phyloP scores from a whole-genome alignment of 2,113 vertebrate genomes.

The Marcusenius ussheri region DNA sequence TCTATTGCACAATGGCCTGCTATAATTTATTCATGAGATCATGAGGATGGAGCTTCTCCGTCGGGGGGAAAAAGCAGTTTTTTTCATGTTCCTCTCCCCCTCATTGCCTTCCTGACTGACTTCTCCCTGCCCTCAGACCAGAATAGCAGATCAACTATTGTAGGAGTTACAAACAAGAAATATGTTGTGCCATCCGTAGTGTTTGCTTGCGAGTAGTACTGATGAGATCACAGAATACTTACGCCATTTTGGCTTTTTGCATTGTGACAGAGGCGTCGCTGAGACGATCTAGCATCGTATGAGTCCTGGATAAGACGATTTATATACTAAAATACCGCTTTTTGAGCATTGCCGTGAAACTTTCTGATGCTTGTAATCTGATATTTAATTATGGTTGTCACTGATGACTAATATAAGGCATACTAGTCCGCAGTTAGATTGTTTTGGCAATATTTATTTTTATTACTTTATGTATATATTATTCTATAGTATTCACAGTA shows the following conservation, averaged over 20 bases:
- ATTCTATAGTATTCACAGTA: not conserved
- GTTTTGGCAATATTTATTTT: not conserved
- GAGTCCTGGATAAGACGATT: slow-evolving; percentile 16
- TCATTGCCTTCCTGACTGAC: slow-evolving; percentile 46
- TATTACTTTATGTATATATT: not conserved
- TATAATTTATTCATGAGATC: slow-evolving; percentile 68
- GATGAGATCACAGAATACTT: not conserved
- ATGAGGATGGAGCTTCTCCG: slow-evolving; percentile 55
- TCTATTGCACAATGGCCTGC: slow-evolving; percentile 58
- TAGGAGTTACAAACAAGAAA: slow-evolving; percentile 21
- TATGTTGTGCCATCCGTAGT: slow-evolving; percentile 11
- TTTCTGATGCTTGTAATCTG: not conserved
- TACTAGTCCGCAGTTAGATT: not conserved
- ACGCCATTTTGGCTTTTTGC: slow-evolving; percentile 29
- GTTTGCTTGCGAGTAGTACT: slow-evolving; percentile 1
- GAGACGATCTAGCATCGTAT: not conserved
- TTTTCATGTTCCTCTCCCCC: slow-evolving; percentile 44
- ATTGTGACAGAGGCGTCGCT: not conserved
- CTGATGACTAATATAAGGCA: not conserved
- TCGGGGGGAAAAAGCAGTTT: slow-evolving; percentile 41
- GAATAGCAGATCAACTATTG: slow-evolving; percentile 44
- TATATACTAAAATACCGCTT: not conserved
- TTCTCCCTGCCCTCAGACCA: slow-evolving; percentile 45
- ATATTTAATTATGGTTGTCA: not conserved
- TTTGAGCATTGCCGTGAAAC: not conserved